Evolutionary conservation across 2,888 invertebrate genomes (phyloP).

Genomic region (Danaus chrysippus): DNA sequence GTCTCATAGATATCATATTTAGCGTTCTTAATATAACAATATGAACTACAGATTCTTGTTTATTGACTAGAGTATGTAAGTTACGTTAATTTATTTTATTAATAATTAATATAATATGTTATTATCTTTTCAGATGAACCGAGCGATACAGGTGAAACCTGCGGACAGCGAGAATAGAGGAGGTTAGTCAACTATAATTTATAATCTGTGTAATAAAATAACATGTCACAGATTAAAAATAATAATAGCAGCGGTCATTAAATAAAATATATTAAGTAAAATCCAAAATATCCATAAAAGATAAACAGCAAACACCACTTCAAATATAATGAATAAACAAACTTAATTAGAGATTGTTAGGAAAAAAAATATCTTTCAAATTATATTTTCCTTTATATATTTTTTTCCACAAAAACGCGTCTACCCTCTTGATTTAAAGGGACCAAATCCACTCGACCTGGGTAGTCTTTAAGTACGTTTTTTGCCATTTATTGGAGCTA

Average conservation of each 20-base stretch:
- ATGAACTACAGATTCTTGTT: too few species aligned
- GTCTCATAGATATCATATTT: too few species aligned
- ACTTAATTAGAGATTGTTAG: neutral
- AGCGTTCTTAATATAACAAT: too few species aligned
- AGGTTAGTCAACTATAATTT: slow-evolving; percentile 80
- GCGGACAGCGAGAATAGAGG: slow-evolving; percentile 99
- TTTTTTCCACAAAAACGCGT: slow-evolving; percentile 36
- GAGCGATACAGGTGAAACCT: slow-evolving; percentile 99
- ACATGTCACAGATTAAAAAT: slow-evolving; percentile 4
- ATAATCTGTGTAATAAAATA: slow-evolving; percentile 1
- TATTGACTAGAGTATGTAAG: neutral
- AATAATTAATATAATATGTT: slow-evolving; percentile 30
- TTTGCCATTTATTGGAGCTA: slow-evolving; percentile 31
- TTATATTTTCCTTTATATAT: neutral
- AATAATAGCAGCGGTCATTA: neutral
- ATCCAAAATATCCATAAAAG: neutral
- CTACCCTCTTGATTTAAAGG: slow-evolving; percentile 36
- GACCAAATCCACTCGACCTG: slow-evolving; percentile 33
- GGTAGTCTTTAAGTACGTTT: slow-evolving; percentile 34
- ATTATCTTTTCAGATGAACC: slow-evolving; percentile 96
- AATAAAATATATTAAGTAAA: neutral
- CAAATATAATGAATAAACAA: slow-evolving; percentile 2
- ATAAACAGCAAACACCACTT: slow-evolving; percentile 3
- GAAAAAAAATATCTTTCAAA: neutral
- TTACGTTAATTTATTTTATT: slow-evolving; percentile 24